Base-by-base conservation (phyloP, 1,140 invertebrate species). In the Dreissena polymorpha region DNA sequence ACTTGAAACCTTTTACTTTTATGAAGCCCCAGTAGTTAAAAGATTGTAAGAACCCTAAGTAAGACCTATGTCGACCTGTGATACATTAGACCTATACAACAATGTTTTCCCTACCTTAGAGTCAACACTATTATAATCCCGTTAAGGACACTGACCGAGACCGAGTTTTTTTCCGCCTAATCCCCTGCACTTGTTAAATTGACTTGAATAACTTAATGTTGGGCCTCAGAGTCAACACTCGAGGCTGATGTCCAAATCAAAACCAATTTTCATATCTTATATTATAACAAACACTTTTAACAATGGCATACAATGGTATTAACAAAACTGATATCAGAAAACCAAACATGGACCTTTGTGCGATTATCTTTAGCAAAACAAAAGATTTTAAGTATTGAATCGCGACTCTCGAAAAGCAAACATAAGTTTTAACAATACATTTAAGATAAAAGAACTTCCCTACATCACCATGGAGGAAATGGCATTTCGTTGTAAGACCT, bases 361-460 rank as follows among this genome's bases (percentile, higher is more conserved):
- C 50, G 79, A 72, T 82, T 82, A 82, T 82, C 79, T 82, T 82
- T 65, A 82, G 55, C 79, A 82, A 82, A 82, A 82, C 79, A 82
- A 82, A 82, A 82, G 79, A 74, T 74, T 82, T 82, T 82, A 73
- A 82, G 79, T 82, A 82, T 82, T 82, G 79, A 82, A 82, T 82
- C 79, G 63, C 70, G 79, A 74, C 79, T 82, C 79, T 82, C 68
- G 70, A 82, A 82, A 82, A 82, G 79, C 72, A 82, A 82, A 82
- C 79, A 82, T 68, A 67, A 73, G 71, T 82, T 82, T 82, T 82
- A 82, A 82, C 79, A 82, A 82, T 82, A 82, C 79, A 82, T 82
- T 82, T 82, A 82, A 82, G 79, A 82, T 82, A 82, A 82, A 82
- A 82, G 79, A 55, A 29, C 27, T n/a, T 23, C 39, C 63, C 55